phyloP scores from a whole-genome alignment of 2,888 invertebrate genomes.

The Leptarthrus brevirostris region DNA sequence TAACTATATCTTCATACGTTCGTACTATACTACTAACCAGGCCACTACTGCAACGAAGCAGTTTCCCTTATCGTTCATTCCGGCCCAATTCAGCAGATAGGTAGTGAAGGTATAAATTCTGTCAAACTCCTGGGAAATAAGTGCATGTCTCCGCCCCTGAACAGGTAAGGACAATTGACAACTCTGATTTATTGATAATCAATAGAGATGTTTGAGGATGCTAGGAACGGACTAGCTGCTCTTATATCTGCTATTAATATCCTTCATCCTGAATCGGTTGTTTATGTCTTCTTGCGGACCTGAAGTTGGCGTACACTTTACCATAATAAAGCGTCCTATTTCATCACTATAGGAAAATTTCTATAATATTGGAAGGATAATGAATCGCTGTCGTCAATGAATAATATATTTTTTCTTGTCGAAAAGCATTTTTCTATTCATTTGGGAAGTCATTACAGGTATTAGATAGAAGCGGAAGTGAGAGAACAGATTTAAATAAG shows the following conservation, averaged over 20 bases:
- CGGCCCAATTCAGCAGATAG: slow-evolving; percentile 8
- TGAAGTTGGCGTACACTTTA: neutral
- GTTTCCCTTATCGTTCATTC: slow-evolving; percentile 4
- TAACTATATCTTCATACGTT: neutral
- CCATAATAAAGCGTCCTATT: neutral
- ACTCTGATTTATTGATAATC: slow-evolving; percentile 12
- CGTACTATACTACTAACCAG: neutral
- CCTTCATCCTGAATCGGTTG: neutral
- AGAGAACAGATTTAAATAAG: no score
- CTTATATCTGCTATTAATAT: neutral
- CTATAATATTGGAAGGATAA: no score
- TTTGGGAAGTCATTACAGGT: no score
- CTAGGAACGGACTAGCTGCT: neutral
- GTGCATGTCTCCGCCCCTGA: slow-evolving; percentile 10
- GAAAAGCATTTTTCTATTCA: no score
- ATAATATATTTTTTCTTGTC: no score
- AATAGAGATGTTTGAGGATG: slow-evolving; percentile 10
- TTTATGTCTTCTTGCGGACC: neutral
- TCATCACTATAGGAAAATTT: neutral
- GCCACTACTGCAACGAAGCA: neutral
- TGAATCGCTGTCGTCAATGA: no score
- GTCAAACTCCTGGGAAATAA: slow-evolving; percentile 13
- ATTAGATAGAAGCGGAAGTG: no score
- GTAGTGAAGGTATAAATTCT: slow-evolving; percentile 13
- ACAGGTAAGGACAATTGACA: slow-evolving; percentile 18